Base-by-base conservation (phyloP, 35 echinoderm and acorn worm genomes). In the Strongylocentrotus purpuratus region DNA sequence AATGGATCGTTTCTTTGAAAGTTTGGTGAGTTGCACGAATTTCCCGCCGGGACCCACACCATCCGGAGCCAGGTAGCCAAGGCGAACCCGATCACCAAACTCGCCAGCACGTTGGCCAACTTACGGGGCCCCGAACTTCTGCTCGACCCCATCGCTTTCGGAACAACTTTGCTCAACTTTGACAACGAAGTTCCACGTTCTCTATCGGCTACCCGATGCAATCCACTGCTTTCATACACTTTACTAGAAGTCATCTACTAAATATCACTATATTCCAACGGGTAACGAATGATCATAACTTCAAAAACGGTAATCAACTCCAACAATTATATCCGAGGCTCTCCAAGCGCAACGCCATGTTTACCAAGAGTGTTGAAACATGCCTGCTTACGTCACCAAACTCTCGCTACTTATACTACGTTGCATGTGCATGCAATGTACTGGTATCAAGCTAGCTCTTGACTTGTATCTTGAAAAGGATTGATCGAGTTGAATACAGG, bases 1-100 rank as follows among this genome's bases (percentile, higher is more conserved):
- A 94, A 94, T 85, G 71, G 78, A 85, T 90, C 86, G 32, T 85
- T 15, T 47, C 58, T 78, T 88, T 93, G 31, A 32, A 52, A 46
- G 86, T 32, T 32, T 41, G 22, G 47, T n/a, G 28, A 32, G 94
- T 85, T 85, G 46, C 87, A 31, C 59, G 87, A 94, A 46, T 45
- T 94, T 14, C 90, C 95, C 5, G 55, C 47, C 33, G 92, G 93
- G 7, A 93, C 96, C 61, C 92, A 94, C 61, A 90, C 92, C 93
- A 95, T 94, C 46, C 96, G 94, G 9, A 98, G 71, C 97, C 97
- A 98, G 95, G 97, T 98, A 15, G 97, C 97, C 61, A 98, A 33
- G 28, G 95, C 48, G 95, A 98, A 98, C 25, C 97, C 97, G 86
- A 98, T 86, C 33, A 94, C 92, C 46, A 98, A 94, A 61, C 97